These are phyloP conservation scores for Drosophila sulfurigaster DNA, from an alignment of 1,140 invertebrate genomes.

Conservation along the genomic window DNA sequence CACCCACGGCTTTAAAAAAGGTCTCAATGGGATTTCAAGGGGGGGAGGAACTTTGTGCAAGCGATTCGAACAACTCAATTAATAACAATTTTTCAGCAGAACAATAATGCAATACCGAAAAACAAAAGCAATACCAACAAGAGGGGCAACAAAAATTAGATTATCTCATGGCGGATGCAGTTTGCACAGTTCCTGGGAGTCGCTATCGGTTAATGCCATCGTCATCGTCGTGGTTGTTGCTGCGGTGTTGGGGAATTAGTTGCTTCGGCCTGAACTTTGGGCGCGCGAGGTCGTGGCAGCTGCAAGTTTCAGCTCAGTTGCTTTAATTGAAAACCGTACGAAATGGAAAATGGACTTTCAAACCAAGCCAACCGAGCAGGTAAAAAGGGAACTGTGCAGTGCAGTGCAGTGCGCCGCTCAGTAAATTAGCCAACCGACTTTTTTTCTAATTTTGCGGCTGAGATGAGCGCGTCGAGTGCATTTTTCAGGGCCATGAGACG, in stretches of 20 bases:
- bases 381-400: constrained; percentile 16
- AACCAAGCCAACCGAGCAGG: constrained; percentile 43
- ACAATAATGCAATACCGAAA: constrained; percentile 57
- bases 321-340: constrained; percentile 78
- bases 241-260: constrained; percentile 70
- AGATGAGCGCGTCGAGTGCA: constrained; percentile 52
- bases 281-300: constrained; percentile 63
- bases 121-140: constrained; percentile 27
- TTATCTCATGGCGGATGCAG: constrained; percentile 58
- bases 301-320: constrained; percentile 56
- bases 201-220: constrained; percentile 65
- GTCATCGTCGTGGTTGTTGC: constrained; percentile 10
- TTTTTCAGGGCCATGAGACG: constrained; percentile 58
- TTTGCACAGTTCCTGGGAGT: constrained; percentile 14
- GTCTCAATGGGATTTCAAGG: neutral
- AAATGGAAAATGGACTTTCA: constrained; percentile 77
- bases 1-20: constrained; percentile 54
- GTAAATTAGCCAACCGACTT: constrained; percentile 64
- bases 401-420: constrained; percentile 20
- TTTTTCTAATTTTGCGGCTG: constrained; percentile 63
- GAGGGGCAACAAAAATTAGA: constrained; percentile 57
- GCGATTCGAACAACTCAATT: constrained; percentile 71
- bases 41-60: neutral
- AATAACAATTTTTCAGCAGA: constrained; percentile 78
- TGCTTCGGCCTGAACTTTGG: constrained; percentile 59